Conservation (phyloP, 1,140 invertebrate genomes). For the Doryteuthis pealeii region DNA sequence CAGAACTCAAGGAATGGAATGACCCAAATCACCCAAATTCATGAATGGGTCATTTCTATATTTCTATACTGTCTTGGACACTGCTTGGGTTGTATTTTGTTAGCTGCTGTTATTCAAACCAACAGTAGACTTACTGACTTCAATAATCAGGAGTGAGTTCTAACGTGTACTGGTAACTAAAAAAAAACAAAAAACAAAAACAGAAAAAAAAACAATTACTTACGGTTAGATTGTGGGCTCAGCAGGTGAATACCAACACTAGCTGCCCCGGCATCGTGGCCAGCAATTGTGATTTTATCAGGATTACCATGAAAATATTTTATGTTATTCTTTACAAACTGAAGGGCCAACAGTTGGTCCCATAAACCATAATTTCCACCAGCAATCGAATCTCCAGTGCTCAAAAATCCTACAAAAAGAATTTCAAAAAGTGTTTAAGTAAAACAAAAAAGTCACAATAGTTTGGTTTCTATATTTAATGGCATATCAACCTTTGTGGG, state of each 20-base stretch:
- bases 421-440: slow-evolving; percentile 15
- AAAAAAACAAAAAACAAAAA: slow-evolving; percentile 72
- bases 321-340: slow-evolving; percentile 91
- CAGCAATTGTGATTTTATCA: slow-evolving; percentile 86
- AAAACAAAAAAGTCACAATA: slow-evolving; percentile 29
- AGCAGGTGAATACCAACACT: slow-evolving; percentile 58
- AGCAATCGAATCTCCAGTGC: slow-evolving; percentile 87
- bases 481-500: too few relatives aligned
- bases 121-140: too few relatives aligned
- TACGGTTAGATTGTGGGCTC: slow-evolving; percentile 60
- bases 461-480: too few relatives aligned
- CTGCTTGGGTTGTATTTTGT: too few relatives aligned
- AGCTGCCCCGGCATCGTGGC: slow-evolving; percentile 84
- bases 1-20: too few relatives aligned
- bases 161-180: too few relatives aligned
- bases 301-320: slow-evolving; percentile 86
- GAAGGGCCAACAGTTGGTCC: slow-evolving; percentile 86
- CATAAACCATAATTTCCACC: slow-evolving; percentile 96
- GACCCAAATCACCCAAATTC: too few relatives aligned
- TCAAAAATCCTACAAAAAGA: slow-evolving; percentile 76
- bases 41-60: too few relatives aligned
- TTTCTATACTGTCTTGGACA: too few relatives aligned
- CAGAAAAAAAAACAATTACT: slow-evolving; percentile 2
- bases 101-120: too few relatives aligned
- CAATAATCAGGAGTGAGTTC: too few relatives aligned